Evolutionary conservation across 2,113 vertebrate species (phyloP).

Genomic region (Suncus etruscus): DNA sequence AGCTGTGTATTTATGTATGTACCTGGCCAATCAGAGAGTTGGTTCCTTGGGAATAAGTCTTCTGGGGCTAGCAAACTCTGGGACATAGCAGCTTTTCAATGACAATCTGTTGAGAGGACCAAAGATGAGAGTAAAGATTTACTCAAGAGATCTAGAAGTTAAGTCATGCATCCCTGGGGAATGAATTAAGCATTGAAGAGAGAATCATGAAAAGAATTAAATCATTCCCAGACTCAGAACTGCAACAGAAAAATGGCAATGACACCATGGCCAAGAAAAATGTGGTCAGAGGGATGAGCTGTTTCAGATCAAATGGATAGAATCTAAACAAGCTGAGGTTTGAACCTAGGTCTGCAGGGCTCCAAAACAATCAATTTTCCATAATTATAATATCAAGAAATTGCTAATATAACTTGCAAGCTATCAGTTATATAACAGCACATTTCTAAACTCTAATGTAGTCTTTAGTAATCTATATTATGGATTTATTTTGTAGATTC

Average conservation of each 20-base stretch:
- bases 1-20: neutral
- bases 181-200: neutral
- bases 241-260: neutral
- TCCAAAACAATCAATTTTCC: neutral
- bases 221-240: neutral
- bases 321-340: neutral
- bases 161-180: neutral
- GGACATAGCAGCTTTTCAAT: neutral
- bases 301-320: neutral
- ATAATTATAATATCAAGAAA: neutral
- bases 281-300: neutral
- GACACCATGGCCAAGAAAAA: neutral
- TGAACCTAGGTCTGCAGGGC: neutral
- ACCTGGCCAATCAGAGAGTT: neutral
- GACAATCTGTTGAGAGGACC: conserved; percentile 20
- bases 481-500: neutral
- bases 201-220: neutral
- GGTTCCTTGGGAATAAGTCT: neutral
- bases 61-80: neutral
- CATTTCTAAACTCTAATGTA: too few species aligned
- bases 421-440: too few species aligned
- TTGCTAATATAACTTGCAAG: neutral
- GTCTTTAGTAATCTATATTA: neutral
- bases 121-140: neutral
- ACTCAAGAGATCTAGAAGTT: neutral